Evolutionary conservation across 2,113 vertebrate genomes (phyloP).

Genomic region (Leiothrix lutea): DNA sequence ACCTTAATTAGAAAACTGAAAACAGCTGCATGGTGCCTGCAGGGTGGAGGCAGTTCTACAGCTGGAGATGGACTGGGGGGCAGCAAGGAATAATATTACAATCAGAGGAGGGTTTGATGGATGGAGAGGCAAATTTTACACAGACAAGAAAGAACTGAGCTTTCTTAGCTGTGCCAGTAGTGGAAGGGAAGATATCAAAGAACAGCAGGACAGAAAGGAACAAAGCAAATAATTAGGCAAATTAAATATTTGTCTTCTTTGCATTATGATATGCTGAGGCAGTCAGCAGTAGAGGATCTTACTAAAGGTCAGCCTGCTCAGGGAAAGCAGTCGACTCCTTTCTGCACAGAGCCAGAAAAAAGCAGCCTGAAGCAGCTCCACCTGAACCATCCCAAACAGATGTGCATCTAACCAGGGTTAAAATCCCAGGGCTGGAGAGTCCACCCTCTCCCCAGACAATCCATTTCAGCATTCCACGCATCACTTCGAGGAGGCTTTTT

Average conservation of each 20-base stretch:
- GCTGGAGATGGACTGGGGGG: not conserved
- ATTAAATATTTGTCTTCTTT: conserved; percentile 25
- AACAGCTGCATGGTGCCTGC: not conserved
- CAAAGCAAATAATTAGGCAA: not conserved
- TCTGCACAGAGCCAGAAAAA: not conserved
- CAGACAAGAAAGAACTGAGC: not conserved
- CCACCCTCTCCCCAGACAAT: conserved; percentile 40
- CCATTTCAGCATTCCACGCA: not conserved
- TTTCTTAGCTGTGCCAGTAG: not conserved
- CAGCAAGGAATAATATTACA: not conserved
- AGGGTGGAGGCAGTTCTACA: not conserved
- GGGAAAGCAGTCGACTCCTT: not conserved
- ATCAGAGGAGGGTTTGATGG: not conserved
- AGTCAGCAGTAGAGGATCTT: not conserved
- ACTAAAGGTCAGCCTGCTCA: not conserved
- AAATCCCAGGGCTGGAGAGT: not conserved
- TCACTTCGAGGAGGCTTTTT: not conserved
- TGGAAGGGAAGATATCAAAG: not conserved
- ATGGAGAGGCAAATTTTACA: not conserved
- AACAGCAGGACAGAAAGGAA: not conserved
- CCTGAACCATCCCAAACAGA: conserved; percentile 41
- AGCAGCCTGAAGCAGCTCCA: conserved; percentile 17
- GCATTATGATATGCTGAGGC: not conserved
- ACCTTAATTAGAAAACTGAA: not conserved
- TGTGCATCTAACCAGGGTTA: not conserved